phyloP scores from a whole-genome alignment of 2,888 invertebrate genomes.

The Imbricaverruca yamaguchii region DNA sequence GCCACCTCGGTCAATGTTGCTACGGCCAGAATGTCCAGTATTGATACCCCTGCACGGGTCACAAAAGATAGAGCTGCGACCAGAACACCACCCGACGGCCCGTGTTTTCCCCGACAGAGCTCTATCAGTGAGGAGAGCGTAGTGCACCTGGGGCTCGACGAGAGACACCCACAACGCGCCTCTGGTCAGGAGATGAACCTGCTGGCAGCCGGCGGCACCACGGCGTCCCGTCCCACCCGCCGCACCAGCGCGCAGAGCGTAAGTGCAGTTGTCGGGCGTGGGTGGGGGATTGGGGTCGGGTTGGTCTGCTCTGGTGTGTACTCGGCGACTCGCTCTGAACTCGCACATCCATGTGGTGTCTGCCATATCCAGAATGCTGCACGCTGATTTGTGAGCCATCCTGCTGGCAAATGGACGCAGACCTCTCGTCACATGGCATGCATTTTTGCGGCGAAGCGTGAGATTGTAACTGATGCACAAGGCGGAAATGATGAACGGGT shows the following conservation, averaged over 20 bases:
- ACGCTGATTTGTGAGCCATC: no score
- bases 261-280: not conserved
- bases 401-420: no score
- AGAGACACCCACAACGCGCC: not conserved
- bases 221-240: constrained; percentile 74
- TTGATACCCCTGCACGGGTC: not conserved
- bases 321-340: no score
- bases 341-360: no score
- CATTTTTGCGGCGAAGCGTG: no score
- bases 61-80: no score
- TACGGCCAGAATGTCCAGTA: not conserved
- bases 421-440: no score
- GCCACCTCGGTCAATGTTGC: not conserved
- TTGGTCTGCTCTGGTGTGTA: no score
- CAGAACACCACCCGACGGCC: not conserved
- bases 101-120: not conserved
- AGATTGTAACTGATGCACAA: no score
- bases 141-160: not conserved
- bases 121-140: constrained; percentile 5
- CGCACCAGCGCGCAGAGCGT: constrained; percentile 51
- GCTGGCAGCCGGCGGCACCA: constrained; percentile 54
- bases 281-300: no score
- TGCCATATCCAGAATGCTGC: no score
- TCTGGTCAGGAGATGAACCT: not conserved
- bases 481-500: no score